Conservation (phyloP, 2,888 invertebrate species). For the Patella ulyssiponensis region DNA sequence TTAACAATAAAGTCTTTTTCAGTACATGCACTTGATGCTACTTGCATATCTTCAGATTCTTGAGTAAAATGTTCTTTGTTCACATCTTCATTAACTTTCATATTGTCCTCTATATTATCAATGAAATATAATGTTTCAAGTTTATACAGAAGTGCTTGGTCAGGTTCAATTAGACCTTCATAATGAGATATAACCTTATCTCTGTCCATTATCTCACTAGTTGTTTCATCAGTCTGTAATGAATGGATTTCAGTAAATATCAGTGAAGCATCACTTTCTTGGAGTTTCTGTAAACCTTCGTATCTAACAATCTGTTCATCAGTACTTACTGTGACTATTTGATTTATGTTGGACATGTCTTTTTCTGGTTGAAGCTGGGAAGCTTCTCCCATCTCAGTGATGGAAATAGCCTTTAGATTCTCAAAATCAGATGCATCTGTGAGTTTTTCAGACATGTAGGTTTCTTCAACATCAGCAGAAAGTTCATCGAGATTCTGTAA, state of each 20-base stretch:
- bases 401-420: neutral
- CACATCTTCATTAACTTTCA: neutral
- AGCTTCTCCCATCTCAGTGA: neutral
- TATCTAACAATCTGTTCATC: neutral
- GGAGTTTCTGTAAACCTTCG: neutral
- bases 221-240: neutral
- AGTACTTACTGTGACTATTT: neutral
- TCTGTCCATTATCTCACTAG: neutral
- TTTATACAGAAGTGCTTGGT: constrained; percentile 25
- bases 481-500: neutral
- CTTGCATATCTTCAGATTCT: too few species aligned
- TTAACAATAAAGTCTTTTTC: constrained; percentile 3
- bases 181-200: neutral
- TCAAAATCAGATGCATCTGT: constrained; percentile 1
- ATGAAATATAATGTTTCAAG: constrained; percentile 35
- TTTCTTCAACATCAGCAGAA: neutral
- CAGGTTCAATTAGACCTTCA: neutral
- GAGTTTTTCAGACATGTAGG: neutral
- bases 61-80: too few species aligned
- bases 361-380: neutral
- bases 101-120: constrained; percentile 15
- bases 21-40: constrained; percentile 3
- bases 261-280: neutral
- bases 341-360: neutral
- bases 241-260: neutral